Evolutionary conservation across 2,797 vertebrate species (phyloP), one percentile per base, ranked within the genome.

Genomic region (Alfaro cultratus): DNA sequence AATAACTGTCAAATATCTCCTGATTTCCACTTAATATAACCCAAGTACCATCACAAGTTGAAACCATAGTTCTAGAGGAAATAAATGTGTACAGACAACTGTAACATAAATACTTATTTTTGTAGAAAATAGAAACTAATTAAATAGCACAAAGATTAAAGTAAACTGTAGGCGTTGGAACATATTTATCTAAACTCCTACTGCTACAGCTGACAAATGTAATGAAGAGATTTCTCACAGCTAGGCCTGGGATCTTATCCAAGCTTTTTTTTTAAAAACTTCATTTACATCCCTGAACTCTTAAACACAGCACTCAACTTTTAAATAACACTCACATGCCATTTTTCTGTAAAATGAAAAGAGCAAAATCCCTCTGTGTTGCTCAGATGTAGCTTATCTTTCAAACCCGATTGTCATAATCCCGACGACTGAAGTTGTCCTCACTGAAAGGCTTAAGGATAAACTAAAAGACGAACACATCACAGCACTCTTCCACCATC

Each of bases 401-500:
- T 87, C 23, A 85, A 79, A 80, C 45, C 64, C 1, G 8, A 55
- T 67, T 81, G 43, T 75, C 78, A 49, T 85, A 83, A 87, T 87
- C 82, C 80, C 79, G 57, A 49, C 70, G 75, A 81, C 45, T 80
- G 76, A 74, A 85, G 53, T 75, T 51, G 57, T 87, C 77, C 43
- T 86, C 74, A 75, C 45, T 76, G 68, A 81, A 85, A 68, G 43
- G 83, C 75, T 85, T 79, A 43, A 75, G 41, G 78, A 88, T 85
- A 75, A 90, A 84, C 78, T 84, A 57, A 84, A 87, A 87, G 73
- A 67, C 74, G 80, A 88, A 87, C 77, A 80, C 80, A 82, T 82
- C 47, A 67, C 43, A 18, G 51, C 16, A 1, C 47, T 64, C 57
- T 75, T 73, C 60, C 55, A 81, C 75, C 49, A 67, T 41, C 67